A percentile compares a stretch with the other conserved stretches of the same genome.
These are phyloP conservation scores for Diadumene lineata DNA, from an alignment of 92 coral and sea anemone genomes.

Conservation along the genomic window DNA sequence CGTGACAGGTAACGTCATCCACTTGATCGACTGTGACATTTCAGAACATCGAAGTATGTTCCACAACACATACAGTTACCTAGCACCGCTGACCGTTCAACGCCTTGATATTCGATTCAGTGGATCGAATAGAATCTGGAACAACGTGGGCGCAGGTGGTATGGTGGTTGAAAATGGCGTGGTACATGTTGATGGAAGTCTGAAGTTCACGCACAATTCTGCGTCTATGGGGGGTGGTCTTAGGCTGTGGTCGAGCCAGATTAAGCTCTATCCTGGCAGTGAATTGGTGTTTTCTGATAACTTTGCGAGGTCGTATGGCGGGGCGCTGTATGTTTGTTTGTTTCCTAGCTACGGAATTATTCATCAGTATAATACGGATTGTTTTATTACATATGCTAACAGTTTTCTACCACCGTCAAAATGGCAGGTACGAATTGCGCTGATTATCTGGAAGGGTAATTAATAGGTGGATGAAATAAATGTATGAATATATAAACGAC, in stretches of 20 bases:
- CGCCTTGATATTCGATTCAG: constrained; percentile 57
- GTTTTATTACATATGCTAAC: constrained; percentile 75
- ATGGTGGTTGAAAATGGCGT: constrained; percentile 55
- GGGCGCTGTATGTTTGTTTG: constrained; percentile 67
- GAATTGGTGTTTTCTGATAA: constrained; percentile 65
- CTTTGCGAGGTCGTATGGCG: constrained; percentile 66
- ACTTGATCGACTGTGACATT: constrained; percentile 69
- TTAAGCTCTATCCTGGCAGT: constrained; percentile 71
- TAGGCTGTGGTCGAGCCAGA: constrained; percentile 66
- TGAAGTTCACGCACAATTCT: constrained; percentile 57
- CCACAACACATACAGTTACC: constrained; percentile 46
- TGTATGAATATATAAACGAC: no score
- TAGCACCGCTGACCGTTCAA: constrained; percentile 75
- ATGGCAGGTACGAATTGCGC: constrained; percentile 95
- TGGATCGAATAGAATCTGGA: constrained; percentile 67
- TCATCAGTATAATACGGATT: constrained; percentile 70
- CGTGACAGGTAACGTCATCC: constrained; percentile 53
- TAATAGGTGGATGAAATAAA: no score
- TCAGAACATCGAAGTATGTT: constrained; percentile 42
- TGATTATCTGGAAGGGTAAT: no score
- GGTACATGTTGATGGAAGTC: constrained; percentile 64
- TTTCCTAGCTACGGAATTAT: constrained; percentile 63
- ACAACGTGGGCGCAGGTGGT: constrained; percentile 79
- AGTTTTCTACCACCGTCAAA: constrained; percentile 48
- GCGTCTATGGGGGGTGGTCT: constrained; percentile 79